These are phyloP conservation scores for Pteropus rufus DNA, from an alignment of 2,797 vertebrate genomes.

Conservation along the genomic window DNA sequence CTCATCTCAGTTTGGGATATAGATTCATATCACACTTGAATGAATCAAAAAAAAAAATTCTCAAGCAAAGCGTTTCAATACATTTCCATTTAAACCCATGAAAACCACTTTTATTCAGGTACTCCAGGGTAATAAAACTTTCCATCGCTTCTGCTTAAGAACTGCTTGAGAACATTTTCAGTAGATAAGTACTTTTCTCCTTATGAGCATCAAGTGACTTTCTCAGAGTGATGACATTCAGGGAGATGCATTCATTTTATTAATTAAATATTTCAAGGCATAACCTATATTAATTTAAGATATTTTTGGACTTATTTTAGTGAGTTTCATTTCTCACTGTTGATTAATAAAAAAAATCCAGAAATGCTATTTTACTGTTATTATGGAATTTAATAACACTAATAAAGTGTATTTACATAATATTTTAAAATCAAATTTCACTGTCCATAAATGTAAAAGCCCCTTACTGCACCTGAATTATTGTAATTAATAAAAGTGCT, in stretches of 20 bases:
- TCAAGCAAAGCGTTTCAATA: constrained; percentile 13
- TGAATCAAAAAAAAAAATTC: constrained; percentile 52
- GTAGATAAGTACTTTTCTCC: constrained; percentile 21
- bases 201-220: constrained; percentile 16
- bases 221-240: neutral
- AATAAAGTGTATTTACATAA: neutral
- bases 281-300: neutral
- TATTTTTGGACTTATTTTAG: constrained; percentile 37
- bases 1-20: constrained; percentile 38
- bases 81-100: constrained; percentile 56
- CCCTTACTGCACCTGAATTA: neutral
- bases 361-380: neutral
- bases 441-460: neutral
- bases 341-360: constrained; percentile 8
- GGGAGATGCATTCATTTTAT: constrained; percentile 40
- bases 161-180: constrained; percentile 45
- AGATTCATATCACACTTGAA: constrained; percentile 49
- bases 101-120: constrained; percentile 48
- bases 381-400: neutral
- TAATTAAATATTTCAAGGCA: constrained; percentile 58
- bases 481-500: neutral
- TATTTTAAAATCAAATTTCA: constrained; percentile 42
- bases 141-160: constrained; percentile 43
- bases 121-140: constrained; percentile 29
- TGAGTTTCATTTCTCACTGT: neutral